These are phyloP conservation scores for Dasypolia templi DNA, from an alignment of 2,888 invertebrate species.

Conservation along the genomic window DNA sequence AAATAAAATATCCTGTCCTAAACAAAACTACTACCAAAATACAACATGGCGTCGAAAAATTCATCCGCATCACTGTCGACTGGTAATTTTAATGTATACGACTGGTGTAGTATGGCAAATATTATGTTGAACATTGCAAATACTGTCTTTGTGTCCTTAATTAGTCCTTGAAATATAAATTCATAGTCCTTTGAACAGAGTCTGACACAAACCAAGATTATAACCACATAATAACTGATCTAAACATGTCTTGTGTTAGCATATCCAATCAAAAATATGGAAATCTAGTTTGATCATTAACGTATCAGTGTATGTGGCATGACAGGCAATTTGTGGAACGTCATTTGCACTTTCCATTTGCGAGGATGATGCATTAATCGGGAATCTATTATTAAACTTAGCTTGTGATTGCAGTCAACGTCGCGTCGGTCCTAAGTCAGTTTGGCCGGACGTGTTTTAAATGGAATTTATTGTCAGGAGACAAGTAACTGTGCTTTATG, in stretches of 20 bases:
- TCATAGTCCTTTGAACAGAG: not conserved
- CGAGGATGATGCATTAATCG: slow-evolving; percentile 44
- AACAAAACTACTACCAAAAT: not conserved
- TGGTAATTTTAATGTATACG: not conserved
- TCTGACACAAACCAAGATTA: not conserved
- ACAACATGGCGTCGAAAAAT: not conserved
- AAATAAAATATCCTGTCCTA: too few relatives aligned
- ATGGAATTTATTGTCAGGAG: slow-evolving; percentile 4
- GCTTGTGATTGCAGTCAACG: slow-evolving; percentile 24
- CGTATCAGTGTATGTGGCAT: slow-evolving; percentile 26
- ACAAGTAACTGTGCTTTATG: slow-evolving; percentile 1
- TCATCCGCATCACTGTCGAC: not conserved
- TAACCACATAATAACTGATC: not conserved
- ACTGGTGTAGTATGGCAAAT: not conserved
- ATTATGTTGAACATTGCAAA: not conserved
- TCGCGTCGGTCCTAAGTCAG: not conserved
- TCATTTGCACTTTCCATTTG: slow-evolving; percentile 58
- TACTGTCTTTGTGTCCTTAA: not conserved
- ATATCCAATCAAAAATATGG: slow-evolving; percentile 44
- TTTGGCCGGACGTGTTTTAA: not conserved
- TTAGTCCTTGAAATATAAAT: not conserved
- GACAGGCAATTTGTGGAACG: slow-evolving; percentile 46
- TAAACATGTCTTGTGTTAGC: slow-evolving; percentile 20
- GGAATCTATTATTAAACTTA: slow-evolving; percentile 30
- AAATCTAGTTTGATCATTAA: slow-evolving; percentile 48